Evolutionary conservation across 2,113 vertebrate species (phyloP).

Genomic region (Saccopteryx bilineata): DNA sequence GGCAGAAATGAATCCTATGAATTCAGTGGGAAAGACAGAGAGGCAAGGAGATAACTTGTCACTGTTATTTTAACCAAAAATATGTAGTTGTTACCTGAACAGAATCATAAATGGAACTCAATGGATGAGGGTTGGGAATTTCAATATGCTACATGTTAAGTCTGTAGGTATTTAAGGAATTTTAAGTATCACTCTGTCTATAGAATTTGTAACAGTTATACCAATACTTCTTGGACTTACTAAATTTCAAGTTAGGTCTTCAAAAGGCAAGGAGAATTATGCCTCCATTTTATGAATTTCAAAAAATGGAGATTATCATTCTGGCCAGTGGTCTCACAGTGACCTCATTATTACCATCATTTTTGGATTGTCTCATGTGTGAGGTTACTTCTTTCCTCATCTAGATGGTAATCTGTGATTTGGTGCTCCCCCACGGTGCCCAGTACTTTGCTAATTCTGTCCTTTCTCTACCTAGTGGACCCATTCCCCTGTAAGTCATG

Average conservation of each 20-base stretch:
- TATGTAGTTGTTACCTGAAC: not conserved
- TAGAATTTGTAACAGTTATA: not conserved
- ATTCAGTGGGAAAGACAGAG: not conserved
- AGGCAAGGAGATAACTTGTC: not conserved
- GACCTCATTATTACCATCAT: not conserved
- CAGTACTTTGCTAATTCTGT: not conserved
- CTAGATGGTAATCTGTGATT: not conserved
- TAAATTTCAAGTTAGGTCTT: not conserved
- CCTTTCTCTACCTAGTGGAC: not conserved
- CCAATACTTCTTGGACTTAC: not conserved
- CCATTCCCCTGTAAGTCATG: not conserved
- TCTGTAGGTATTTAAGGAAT: not conserved
- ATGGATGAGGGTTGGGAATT: not conserved
- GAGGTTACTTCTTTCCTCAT: not conserved
- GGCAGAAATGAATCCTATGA: not conserved
- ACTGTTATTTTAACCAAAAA: not conserved
- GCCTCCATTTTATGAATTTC: not conserved
- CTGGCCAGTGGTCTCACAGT: not conserved
- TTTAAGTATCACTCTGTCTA: not conserved
- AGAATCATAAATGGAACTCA: not conserved
- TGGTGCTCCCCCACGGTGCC: not conserved
- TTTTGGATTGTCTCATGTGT: not conserved
- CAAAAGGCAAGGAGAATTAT: not conserved
- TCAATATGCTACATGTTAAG: not conserved
- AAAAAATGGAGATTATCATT: not conserved